A percentile compares a stretch with the other conserved stretches of the same genome.
Conservation (phyloP, 2,113 vertebrate species). For the Galeopterus variegatus region DNA sequence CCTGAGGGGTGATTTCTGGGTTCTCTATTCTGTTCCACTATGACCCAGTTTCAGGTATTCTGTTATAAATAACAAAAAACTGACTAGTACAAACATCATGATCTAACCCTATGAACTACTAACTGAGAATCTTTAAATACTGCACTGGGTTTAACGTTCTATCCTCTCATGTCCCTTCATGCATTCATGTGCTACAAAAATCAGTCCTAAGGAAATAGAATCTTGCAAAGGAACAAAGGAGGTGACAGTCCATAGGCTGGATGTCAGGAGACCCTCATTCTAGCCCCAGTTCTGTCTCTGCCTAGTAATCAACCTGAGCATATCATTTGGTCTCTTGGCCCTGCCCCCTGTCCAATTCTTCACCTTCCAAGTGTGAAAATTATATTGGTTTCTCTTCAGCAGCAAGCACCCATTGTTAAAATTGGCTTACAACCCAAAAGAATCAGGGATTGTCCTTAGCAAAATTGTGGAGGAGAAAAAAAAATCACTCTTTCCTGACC, state of each 20-base stretch:
- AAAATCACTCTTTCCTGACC: background rate
- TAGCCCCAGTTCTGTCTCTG: background rate
- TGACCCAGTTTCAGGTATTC: too few relatives aligned
- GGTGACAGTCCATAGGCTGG: background rate
- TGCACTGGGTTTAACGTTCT: background rate
- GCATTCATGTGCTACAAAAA: background rate
- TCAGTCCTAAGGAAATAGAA: background rate
- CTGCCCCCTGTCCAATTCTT: background rate
- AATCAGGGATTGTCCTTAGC: background rate
- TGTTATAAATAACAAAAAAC: too few relatives aligned
- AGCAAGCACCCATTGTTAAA: background rate
- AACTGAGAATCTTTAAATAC: background rate
- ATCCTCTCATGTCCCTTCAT: background rate
- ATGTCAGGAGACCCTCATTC: background rate
- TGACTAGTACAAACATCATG: background rate
- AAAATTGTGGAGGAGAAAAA: conserved; percentile 8
- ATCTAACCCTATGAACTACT: background rate
- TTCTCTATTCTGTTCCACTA: too few relatives aligned
- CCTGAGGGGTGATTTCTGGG: too few relatives aligned
- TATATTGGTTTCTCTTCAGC: background rate
- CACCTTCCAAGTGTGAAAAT: background rate
- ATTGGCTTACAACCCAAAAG: background rate
- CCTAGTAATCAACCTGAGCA: background rate
- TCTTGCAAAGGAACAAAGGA: background rate
- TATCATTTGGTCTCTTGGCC: background rate